Evolutionary conservation across 1,140 invertebrate genomes (phyloP), one percentile per base, ranked within the genome.

Genomic region (Chrysoperla carnea): DNA sequence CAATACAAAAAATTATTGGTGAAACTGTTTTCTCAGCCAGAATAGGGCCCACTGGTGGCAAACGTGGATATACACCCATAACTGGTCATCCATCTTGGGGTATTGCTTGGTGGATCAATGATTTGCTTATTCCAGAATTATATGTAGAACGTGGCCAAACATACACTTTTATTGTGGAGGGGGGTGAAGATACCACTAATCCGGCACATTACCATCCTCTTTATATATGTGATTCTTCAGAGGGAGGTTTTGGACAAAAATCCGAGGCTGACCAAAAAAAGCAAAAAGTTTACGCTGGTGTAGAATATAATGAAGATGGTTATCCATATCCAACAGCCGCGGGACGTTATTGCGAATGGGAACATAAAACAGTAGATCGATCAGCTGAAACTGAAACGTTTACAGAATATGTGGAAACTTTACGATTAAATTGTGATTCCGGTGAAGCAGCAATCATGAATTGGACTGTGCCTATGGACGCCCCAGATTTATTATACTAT

Each of bases 21-120:
- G 70, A 73, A 40, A 63, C 52, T 14, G 72, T 69, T 40, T 81
- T 91, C 57, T 74, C 70, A 6, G 85, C 74, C 0, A 66, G 75
- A 49, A 87, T 93, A 44, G 88, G 88, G 1, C 85, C 84, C 1
- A 81, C 84, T 1, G 88, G 84, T 8, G 84, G 81, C 4, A 69
- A 75, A 38, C 68, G 78, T 6, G 86, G 87, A 7, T 90, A 91
- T 55, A 73, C 76, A 8, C 70, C 77, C 7, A 78, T 87, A 15
- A 90, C 85, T 36, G 81, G 78, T 41, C 67, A 75, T 49, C 77
- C 81, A 6, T 85, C 84, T 1, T 88, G 86, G 77, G 87, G 86
- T 29, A 85, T 92, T 47, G 84, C 84, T 8, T 95, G 87, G 86
- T 95, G 91, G 63, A 81, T 95, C 50, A 94, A 96, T 60, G 88